Evolutionary conservation across 2,888 invertebrate genomes (phyloP).

Genomic region (Sussaba pulchella): DNA sequence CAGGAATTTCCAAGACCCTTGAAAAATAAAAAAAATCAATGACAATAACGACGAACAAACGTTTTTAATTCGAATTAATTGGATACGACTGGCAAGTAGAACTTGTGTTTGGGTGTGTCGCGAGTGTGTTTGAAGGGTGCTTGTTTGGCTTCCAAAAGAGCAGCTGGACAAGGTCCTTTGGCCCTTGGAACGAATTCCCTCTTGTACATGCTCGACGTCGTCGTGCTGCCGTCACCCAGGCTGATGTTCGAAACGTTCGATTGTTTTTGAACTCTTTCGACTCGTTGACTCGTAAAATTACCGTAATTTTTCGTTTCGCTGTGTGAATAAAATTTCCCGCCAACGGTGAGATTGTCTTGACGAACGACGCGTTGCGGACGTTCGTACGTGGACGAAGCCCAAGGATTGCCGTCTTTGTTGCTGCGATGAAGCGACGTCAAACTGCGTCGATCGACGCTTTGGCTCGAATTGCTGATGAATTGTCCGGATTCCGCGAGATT

Average conservation of each 20-base stretch:
- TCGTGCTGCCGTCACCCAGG: conserved; percentile 88
- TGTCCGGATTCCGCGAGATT: conserved; percentile 91
- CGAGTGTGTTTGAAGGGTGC: conserved; percentile 94
- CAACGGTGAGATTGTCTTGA: conserved; percentile 89
- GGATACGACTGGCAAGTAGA: conserved; percentile 87
- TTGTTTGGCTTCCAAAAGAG: conserved; percentile 90
- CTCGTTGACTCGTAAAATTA: conserved; percentile 87
- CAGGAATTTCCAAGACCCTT: conserved; percentile 25
- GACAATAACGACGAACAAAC: conserved; percentile 7
- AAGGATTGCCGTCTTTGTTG: conserved; percentile 87
- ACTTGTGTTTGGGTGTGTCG: conserved; percentile 94
- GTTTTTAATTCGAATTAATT: neutral
- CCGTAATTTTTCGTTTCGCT: conserved; percentile 90
- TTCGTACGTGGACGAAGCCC: conserved; percentile 85
- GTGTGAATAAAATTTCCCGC: conserved; percentile 90
- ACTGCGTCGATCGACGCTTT: conserved; percentile 90
- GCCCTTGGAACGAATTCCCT: conserved; percentile 91
- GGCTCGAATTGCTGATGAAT: conserved; percentile 88
- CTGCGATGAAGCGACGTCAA: conserved; percentile 92
- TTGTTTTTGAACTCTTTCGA: conserved; percentile 87
- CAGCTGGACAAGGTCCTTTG: conserved; percentile 92
- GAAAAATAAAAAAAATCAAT: neutral
- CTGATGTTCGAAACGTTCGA: conserved; percentile 91
- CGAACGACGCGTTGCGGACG: conserved; percentile 87
- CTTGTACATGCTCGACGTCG: conserved; percentile 89